These are phyloP conservation scores for Pogonognathellus flavescens DNA, from an alignment of 1,140 invertebrate genomes.

Conservation along the genomic window DNA sequence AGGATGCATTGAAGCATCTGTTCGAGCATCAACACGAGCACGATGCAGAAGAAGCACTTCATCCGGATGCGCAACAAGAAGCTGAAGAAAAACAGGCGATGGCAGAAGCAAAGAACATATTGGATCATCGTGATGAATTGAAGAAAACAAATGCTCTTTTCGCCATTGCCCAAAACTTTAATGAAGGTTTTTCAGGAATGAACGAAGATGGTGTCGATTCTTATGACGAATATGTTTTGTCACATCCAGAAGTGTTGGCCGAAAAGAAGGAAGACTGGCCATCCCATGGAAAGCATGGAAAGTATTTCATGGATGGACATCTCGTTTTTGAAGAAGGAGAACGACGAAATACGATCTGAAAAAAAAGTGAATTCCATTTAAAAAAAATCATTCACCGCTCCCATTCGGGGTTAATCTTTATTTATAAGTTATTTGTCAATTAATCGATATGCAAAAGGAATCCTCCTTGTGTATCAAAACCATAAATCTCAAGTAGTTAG, in stretches of 20 bases:
- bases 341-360: background rate
- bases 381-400: too few species aligned
- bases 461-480: too few species aligned
- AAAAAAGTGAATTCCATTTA: too few species aligned
- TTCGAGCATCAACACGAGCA: constrained; percentile 16
- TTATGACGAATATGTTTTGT: background rate
- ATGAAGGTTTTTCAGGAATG: background rate
- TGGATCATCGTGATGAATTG: background rate
- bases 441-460: too few species aligned
- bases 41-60: background rate
- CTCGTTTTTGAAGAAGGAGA: background rate
- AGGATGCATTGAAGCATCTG: background rate
- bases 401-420: too few species aligned
- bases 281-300: background rate
- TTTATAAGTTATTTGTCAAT: too few species aligned
- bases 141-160: background rate
- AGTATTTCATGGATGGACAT: constrained; percentile 4
- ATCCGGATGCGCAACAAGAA: background rate
- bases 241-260: background rate
- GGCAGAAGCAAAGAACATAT: background rate
- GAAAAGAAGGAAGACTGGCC: background rate
- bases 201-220: background rate
- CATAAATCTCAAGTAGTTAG: too few species aligned
- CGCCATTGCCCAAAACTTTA: background rate
- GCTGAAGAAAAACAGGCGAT: background rate